Evolutionary conservation across 2,888 invertebrate genomes (phyloP), one percentile per base, ranked within the genome.

Genomic region (Caprella mutica): DNA sequence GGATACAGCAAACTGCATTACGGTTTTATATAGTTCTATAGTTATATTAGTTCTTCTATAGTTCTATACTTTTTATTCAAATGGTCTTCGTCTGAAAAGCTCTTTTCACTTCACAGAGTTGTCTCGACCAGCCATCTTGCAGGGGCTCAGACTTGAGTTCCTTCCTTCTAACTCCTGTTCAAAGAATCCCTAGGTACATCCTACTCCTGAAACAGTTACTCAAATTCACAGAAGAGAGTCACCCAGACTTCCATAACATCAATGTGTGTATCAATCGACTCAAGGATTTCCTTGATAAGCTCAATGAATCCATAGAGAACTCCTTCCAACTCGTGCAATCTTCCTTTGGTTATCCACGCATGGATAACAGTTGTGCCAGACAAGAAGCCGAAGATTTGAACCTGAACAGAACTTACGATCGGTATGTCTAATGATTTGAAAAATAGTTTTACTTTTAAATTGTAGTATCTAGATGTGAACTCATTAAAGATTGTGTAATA

Each of bases 221-320:
- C 42, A 70, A 71, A 59, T 68, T 69, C 66, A 75, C 75, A 0
- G 69, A 70, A 27, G 55, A 68, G 8, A 68, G 68, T 23, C 74
- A 74, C 66, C 71, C 72, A 9, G 75, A 75, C 67, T 68, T 70
- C 62, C 70, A 69, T 48, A 69, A 71, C 59, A 69, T 75, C 12
- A 71, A 72, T 59, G 65, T 69, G 1, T 69, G 71, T 24, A 68
- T 75, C 23, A 67, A 67, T 30, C 65, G 70, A 21, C 69, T 75
- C n/a, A 69, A 70, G 52, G 69, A 69, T 30, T 74, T 74, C 68
- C 69, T 75, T 17, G 70, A 69, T 38, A 68, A 70, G 21, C 70
- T 75, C 58, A 75, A 74, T 65, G 72, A 72, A 61, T 72, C 73
- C 38, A 71, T 75, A 64, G 71, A 74, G 60, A 71, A 72, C 61